Percentiles rank a stretch among this genome's conserved stretches.
phyloP scores from a whole-genome alignment of 2,797 vertebrate species.

The Catamblyrhynchus diadema region DNA sequence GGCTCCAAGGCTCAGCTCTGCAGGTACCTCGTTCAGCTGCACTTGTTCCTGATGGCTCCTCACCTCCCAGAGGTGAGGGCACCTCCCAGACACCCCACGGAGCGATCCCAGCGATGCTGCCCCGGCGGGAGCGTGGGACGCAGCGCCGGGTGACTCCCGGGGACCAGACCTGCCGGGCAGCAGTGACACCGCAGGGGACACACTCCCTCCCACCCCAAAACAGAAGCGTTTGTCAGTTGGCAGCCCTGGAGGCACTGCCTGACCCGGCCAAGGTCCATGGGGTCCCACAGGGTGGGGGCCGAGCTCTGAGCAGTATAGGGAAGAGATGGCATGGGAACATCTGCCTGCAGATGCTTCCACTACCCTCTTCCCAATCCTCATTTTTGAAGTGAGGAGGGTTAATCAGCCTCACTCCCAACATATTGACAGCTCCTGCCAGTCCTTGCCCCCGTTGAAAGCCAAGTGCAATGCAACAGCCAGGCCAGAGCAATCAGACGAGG shows the following conservation, averaged over 20 bases:
- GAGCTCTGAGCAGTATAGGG: not conserved
- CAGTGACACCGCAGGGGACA: rapidly evolving
- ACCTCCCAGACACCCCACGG: rapidly evolving
- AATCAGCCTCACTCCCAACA: not conserved
- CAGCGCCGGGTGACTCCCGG: not conserved
- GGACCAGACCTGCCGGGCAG: not conserved
- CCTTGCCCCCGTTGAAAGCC: not conserved
- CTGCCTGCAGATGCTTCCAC: not conserved
- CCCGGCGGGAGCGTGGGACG: rapidly evolving
- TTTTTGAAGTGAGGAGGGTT: not conserved
- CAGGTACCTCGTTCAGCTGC: rapidly evolving
- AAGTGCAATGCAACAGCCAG: not conserved
- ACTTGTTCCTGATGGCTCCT: rapidly evolving
- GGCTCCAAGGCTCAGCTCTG: not conserved
- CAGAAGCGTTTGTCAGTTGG: rapidly evolving
- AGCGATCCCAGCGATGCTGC: not conserved
- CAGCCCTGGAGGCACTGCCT: not conserved
- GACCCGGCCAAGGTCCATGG: not conserved
- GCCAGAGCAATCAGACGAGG: not conserved
- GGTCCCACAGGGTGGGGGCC: not conserved
- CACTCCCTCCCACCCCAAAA: not conserved
- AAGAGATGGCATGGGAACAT: not conserved
- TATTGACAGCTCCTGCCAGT: not conserved
- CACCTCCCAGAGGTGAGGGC: not conserved
- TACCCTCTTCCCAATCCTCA: rapidly evolving